Evolutionary conservation across 2,113 vertebrate genomes (phyloP).

Genomic region (Ceyx cyanopectus): DNA sequence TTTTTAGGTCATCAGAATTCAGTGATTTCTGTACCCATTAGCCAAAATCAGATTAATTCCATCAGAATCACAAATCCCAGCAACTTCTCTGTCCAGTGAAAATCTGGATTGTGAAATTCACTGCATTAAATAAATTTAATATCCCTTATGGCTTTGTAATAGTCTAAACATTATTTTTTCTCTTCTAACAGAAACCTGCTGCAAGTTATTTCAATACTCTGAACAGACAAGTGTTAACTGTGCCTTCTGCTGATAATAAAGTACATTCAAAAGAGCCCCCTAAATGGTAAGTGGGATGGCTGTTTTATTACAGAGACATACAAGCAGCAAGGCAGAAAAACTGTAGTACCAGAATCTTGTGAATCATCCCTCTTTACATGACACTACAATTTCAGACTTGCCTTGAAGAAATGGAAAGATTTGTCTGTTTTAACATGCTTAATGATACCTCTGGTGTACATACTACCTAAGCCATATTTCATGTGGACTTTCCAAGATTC

Average conservation of each 20-base stretch:
- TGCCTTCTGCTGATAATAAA: constrained; percentile 65
- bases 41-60: neutral
- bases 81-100: constrained; percentile 7
- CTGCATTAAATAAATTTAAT: neutral
- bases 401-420: neutral
- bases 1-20: neutral
- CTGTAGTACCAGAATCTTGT: neutral
- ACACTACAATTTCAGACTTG: neutral
- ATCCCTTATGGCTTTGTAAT: neutral
- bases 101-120: neutral
- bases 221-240: constrained; percentile 75
- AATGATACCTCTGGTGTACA: neutral
- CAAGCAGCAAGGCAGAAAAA: neutral
- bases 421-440: neutral
- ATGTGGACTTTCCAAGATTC: neutral
- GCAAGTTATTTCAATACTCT: constrained; percentile 79
- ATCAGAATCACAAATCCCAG: neutral
- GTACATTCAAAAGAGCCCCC: neutral
- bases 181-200: constrained; percentile 77
- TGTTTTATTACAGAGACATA: neutral
- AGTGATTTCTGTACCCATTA: neutral
- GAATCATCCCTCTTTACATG: neutral
- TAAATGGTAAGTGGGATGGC: constrained; percentile 74
- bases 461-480: neutral
- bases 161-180: constrained; percentile 15